Evolutionary conservation across 2,797 vertebrate species (phyloP), one percentile per base, ranked within the genome.

Genomic region (Tachyglossus aculeatus): DNA sequence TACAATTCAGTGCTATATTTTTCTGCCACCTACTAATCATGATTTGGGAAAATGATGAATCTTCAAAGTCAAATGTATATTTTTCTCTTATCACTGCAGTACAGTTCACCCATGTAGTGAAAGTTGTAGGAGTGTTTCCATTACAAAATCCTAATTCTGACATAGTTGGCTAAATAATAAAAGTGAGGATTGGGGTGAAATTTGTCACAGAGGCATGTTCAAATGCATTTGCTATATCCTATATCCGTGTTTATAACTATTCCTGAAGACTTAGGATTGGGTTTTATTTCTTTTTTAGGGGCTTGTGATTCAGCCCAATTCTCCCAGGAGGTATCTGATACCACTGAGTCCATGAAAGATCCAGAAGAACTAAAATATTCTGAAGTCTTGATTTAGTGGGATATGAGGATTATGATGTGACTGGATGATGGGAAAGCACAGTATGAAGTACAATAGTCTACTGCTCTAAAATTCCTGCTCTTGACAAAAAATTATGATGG

Each of bases 21-120:
- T 84, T 63, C 86, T 84, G 77, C 59, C 76, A 89, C 63, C 66
- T 52, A 66, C 80, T 87, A 88, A 86, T 88, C 82, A 47, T 82
- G 86, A 86, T 85, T 78, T 78, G 34, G 56, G 74, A 67, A 81
- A 69, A 87, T 67, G 53, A 88, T 48, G 6, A 73, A 73, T 72
- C 24, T 86, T 64, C 21, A 24, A 71, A 84, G 19, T 64, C 73
- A 85, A 85, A 78, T 19, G 48, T 65, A 27, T n/a, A 77, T 85
- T 88, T 85, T 75, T 69, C 32, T 64, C 76, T 82, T 83, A 77
- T 77, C 79, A 10, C 12, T 45, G 61, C 18, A 65, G 53, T 11
- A 74, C 58, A 86, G 71, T 83, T 87, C 77, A 44, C 43, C 66
- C 67, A 31, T n/a, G 31, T 40, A 75, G 54, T 62, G 74, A 77